phyloP scores from a whole-genome alignment of 2,888 invertebrate genomes.

The Monochamus alternatus region DNA sequence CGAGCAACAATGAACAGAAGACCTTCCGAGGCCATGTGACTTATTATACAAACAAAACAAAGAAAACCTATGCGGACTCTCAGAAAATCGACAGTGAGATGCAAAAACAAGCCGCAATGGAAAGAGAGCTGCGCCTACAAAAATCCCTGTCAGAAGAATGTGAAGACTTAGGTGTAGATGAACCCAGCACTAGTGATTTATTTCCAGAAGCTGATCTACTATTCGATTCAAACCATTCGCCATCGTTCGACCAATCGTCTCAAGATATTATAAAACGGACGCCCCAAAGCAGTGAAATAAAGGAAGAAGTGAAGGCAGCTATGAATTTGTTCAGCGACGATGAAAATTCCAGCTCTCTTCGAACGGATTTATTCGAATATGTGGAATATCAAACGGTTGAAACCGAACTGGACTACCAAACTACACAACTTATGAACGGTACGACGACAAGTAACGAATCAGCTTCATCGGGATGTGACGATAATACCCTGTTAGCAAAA shows the following conservation, averaged over 20 bases:
- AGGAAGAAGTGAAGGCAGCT: slow-evolving; percentile 63
- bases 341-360: slow-evolving; percentile 64
- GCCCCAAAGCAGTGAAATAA: slow-evolving; percentile 50
- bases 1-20: slow-evolving; percentile 58
- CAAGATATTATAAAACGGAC: slow-evolving; percentile 67
- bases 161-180: slow-evolving; percentile 85
- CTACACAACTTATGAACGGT: slow-evolving; percentile 65
- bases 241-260: slow-evolving; percentile 75
- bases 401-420: slow-evolving; percentile 63
- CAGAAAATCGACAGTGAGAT: slow-evolving; percentile 66
- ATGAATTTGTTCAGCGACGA: slow-evolving; percentile 68
- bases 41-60: slow-evolving; percentile 65
- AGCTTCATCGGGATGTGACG: slow-evolving; percentile 64
- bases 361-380: slow-evolving; percentile 68
- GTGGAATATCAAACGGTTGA: slow-evolving; percentile 66
- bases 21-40: slow-evolving; percentile 62
- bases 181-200: slow-evolving; percentile 85
- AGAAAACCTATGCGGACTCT: slow-evolving; percentile 58
- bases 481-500: slow-evolving; percentile 67
- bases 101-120: slow-evolving; percentile 73
- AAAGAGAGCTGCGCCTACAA: slow-evolving; percentile 75
- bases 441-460: slow-evolving; percentile 62
- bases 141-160: slow-evolving; percentile 86
- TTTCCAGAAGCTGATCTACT: slow-evolving; percentile 85
- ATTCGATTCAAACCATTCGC: slow-evolving; percentile 82